Conservation (phyloP, 53 echinoderm and acorn worm species). For the Paracentrotus lividus region DNA sequence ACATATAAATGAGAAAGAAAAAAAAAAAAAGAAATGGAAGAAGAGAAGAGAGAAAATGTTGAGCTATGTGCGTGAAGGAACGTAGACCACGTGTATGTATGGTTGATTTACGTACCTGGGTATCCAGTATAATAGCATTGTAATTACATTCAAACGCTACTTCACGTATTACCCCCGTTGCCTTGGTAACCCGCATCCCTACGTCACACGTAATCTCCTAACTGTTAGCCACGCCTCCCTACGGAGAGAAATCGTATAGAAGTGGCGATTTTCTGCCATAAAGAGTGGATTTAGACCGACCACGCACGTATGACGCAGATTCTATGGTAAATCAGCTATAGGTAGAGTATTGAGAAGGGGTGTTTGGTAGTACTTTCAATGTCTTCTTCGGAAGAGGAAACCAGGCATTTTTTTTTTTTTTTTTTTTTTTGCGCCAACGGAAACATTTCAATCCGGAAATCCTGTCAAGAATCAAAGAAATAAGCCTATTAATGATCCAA, state of each 20-base stretch:
- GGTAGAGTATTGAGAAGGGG: background rate
- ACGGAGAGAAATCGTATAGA: constrained; percentile 53
- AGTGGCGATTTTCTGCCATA: constrained; percentile 24
- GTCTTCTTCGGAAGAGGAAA: background rate
- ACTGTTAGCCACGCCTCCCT: constrained; percentile 51
- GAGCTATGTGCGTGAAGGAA: background rate
- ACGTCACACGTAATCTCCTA: constrained; percentile 69
- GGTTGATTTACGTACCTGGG: constrained; percentile 41
- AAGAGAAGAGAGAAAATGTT: background rate
- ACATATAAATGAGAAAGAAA: background rate
- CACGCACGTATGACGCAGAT: constrained; percentile 48
- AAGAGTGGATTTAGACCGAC: constrained; percentile 1
- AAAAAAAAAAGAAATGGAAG: background rate
- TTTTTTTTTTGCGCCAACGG: background rate
- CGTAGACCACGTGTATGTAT: background rate
- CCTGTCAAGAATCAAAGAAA: background rate
- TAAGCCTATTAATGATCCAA: no score
- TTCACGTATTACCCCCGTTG: constrained; percentile 63
- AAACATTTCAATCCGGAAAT: background rate
- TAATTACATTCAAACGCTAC: constrained; percentile 60
- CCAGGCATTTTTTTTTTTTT: background rate
- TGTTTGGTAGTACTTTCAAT: background rate
- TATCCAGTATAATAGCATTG: constrained; percentile 67
- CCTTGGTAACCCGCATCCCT: constrained; percentile 35
- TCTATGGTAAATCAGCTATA: background rate